Conservation (phyloP, 2,797 vertebrate species). For the Acanthurus lineatus region DNA sequence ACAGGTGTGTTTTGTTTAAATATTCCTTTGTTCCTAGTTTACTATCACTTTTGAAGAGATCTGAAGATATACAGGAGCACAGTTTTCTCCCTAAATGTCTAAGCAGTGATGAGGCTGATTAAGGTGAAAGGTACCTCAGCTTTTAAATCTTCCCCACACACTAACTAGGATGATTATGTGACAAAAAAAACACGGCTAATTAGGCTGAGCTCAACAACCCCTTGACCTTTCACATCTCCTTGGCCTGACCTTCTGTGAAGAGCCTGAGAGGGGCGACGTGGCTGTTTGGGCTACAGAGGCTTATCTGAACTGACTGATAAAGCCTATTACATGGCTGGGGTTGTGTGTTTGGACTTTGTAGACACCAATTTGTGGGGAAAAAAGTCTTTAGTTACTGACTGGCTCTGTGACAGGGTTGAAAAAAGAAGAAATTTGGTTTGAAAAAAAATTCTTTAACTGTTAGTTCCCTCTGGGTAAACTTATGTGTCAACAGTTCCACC, state of each 20-base stretch:
- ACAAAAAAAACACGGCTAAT: slow-evolving; percentile 60
- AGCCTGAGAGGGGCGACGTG: slow-evolving; percentile 1
- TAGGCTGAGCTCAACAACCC: slow-evolving; percentile 40
- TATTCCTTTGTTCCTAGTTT: not conserved
- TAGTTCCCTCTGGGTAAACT: not conserved
- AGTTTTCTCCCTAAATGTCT: slow-evolving; percentile 17
- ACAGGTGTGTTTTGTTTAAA: not conserved
- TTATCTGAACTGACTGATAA: slow-evolving; percentile 52
- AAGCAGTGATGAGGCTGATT: slow-evolving; percentile 48
- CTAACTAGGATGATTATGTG: slow-evolving; percentile 52
- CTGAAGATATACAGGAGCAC: not conserved
- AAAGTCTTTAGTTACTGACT: not conserved
- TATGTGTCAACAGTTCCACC: not conserved
- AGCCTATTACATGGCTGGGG: not conserved
- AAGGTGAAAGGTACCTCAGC: slow-evolving; percentile 61
- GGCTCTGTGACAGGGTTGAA: not conserved
- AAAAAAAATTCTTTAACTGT: not conserved
- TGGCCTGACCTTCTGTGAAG: slow-evolving; percentile 39
- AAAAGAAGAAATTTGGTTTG: not conserved
- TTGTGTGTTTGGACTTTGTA: slow-evolving; percentile 4
- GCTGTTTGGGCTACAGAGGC: slow-evolving; percentile 19
- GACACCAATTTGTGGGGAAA: not conserved
- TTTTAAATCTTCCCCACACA: slow-evolving; percentile 24
- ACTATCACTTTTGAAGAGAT: not conserved
- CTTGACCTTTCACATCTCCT: slow-evolving; percentile 42